Percentiles rank a stretch among this genome's conserved stretches.
phyloP scores from a whole-genome alignment of 2,113 vertebrate species.

The Syrrhaptes paradoxus region DNA sequence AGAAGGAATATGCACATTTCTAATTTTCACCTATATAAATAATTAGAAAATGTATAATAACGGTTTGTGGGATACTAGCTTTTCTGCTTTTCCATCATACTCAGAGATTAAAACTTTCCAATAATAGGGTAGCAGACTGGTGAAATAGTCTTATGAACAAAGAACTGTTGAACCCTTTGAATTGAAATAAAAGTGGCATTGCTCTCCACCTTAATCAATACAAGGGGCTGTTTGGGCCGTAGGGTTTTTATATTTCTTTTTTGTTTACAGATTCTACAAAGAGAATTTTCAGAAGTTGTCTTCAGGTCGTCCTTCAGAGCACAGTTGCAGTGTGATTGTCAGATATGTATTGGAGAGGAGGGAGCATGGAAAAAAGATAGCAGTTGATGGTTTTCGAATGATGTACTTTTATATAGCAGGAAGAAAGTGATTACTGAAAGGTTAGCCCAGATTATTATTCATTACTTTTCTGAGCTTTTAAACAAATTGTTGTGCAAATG shows the following conservation, averaged over 20 bases:
- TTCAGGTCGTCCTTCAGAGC: conserved; percentile 5
- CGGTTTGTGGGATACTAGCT: not conserved
- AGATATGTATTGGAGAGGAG: not conserved
- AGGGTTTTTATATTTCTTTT: not conserved
- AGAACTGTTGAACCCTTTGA: not conserved
- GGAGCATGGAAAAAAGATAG: not conserved
- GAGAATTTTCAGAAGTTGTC: conserved; percentile 24
- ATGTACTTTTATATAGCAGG: not conserved
- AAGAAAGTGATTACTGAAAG: conserved; percentile 36
- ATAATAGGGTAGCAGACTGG: not conserved
- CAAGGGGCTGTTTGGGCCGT: not conserved
- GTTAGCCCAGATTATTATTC: conserved; percentile 48
- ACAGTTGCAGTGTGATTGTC: not conserved
- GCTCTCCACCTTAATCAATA: not conserved
- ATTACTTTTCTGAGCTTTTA: conserved; percentile 44
- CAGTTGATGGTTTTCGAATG: not conserved
- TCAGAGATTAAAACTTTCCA: not conserved
- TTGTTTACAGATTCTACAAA: conserved; percentile 26
- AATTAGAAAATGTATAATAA: not conserved
- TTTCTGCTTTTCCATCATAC: not conserved
- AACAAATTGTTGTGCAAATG: conserved; percentile 44
- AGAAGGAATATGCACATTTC: not conserved
- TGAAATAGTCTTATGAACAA: not conserved
- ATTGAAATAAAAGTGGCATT: not conserved
- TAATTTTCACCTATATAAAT: not conserved